Evolutionary conservation across 2,113 vertebrate species (phyloP).

Genomic region (Damaliscus lunatus): DNA sequence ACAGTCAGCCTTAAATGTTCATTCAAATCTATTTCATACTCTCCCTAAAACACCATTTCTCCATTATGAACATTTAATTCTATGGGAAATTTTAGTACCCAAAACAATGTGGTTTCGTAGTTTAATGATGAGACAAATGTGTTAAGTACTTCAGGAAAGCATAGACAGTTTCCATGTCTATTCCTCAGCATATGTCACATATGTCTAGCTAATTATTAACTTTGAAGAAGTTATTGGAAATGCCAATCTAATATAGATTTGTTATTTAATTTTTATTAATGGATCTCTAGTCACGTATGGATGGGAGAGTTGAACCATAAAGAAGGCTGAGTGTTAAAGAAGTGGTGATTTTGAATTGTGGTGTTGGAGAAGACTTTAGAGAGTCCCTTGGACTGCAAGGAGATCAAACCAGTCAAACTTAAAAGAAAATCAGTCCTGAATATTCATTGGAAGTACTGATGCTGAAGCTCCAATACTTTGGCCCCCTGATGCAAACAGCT

Average conservation of each 20-base stretch:
- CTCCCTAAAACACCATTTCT: background rate
- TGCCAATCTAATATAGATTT: background rate
- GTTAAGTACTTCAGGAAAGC: background rate
- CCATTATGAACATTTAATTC: background rate
- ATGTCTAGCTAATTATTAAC: background rate
- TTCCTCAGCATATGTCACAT: background rate
- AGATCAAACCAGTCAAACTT: background rate
- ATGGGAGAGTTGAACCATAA: background rate
- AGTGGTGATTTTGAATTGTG: background rate
- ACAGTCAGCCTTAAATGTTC: background rate
- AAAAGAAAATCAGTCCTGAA: background rate
- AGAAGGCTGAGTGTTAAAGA: background rate
- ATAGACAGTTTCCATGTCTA: background rate
- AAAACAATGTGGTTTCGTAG: background rate
- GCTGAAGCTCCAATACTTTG: background rate
- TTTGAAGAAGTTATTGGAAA: background rate
- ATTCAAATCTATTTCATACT: background rate
- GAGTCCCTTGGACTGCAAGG: background rate
- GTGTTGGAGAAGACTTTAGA: background rate
- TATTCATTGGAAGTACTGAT: background rate
- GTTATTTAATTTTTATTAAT: background rate
- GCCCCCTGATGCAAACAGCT: background rate
- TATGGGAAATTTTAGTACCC: background rate
- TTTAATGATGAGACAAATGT: background rate
- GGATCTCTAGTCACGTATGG: background rate